Evolutionary conservation across 2,888 invertebrate species (phyloP), one percentile per base, ranked within the genome.

Genomic region (Lissonota sp.): DNA sequence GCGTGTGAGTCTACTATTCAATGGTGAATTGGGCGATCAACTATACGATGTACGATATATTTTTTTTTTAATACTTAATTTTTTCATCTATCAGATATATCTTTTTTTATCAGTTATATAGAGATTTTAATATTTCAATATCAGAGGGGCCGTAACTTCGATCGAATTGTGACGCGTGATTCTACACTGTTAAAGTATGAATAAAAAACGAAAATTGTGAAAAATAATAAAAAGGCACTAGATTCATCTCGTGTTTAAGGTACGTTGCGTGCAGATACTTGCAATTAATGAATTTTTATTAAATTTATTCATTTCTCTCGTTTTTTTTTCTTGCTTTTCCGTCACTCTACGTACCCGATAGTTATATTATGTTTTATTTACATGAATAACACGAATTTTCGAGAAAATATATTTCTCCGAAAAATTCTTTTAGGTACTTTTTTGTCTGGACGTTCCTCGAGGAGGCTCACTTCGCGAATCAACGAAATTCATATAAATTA

Each of bases 181-280:
- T 62, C 44, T 40, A 63, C 53, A 12, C 58, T 71, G 42, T n/a
- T 4, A 5, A 60, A 46, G 6, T 37, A 51, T 40, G 8, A 44
- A 63, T 53, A 26, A 42, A 57, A 58, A 62, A 77, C 51, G 26
- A 79, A 60, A 40, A 75, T 73, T 79, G 71, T 77, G 58, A 39
- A 87, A 87, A 86, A 84, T 77, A 87, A 87, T 84, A 83, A 85
- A 62, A 88, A 87, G 86, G 86, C 86, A 85, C 86, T 86, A 84
- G 82, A 84, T 82, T 84, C 84, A 78, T 83, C 85, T 75, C 53
- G 74, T 77, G 76, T 84, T 71, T 77, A 26, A 83, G 84, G 83
- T 84, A 84, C 83, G 77, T 73, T 85, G 83, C 82, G 84, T 85
- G 84, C 85, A 84, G 75, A 84, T 84, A 83, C 75, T 70, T 80